Conservation (phyloP, 2,888 invertebrate genomes). For the Amphimallon solstitiale region DNA sequence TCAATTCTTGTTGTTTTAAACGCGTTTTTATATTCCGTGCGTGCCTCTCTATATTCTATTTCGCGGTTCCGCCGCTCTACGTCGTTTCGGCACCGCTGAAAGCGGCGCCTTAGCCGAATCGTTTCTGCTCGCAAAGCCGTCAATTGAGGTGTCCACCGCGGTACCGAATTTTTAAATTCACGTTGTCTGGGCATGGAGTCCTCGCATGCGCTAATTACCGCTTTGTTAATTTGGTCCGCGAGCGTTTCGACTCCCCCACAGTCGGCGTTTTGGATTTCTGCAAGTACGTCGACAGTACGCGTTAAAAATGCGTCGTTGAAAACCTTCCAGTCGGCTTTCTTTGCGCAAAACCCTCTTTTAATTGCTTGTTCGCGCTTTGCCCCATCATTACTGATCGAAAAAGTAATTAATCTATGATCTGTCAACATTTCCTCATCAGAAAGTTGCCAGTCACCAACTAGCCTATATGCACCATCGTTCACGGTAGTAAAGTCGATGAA, state of each 20-base stretch:
- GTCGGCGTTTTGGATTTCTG: not conserved
- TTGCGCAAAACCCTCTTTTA: not conserved
- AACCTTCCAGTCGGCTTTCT: slow-evolving; percentile 5
- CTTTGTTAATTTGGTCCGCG: slow-evolving; percentile 13
- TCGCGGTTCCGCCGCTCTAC: not conserved
- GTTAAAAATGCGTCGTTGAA: not conserved
- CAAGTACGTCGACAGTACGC: not conserved
- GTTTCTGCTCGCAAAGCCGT: slow-evolving; percentile 5
- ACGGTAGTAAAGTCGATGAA: slow-evolving; percentile 3
- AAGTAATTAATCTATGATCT: not conserved
- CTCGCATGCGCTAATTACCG: slow-evolving; percentile 22
- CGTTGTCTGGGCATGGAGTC: slow-evolving; percentile 27
- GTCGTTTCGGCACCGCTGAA: not conserved
- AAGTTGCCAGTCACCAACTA: not conserved
- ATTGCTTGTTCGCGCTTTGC: no score
- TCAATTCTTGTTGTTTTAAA: not conserved
- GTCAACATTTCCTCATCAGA: not conserved
- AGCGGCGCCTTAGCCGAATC: slow-evolving; percentile 6
- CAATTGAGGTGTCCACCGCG: slow-evolving; percentile 40
- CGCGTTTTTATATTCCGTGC: slow-evolving; percentile 16
- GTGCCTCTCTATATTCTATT: not conserved
- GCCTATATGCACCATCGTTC: not conserved
- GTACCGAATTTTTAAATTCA: slow-evolving; percentile 26
- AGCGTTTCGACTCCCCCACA: not conserved
- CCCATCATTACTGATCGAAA: not conserved